Evolutionary conservation across 2,113 vertebrate species (phyloP).

Genomic region (Brachyhypopomus gauderio): DNA sequence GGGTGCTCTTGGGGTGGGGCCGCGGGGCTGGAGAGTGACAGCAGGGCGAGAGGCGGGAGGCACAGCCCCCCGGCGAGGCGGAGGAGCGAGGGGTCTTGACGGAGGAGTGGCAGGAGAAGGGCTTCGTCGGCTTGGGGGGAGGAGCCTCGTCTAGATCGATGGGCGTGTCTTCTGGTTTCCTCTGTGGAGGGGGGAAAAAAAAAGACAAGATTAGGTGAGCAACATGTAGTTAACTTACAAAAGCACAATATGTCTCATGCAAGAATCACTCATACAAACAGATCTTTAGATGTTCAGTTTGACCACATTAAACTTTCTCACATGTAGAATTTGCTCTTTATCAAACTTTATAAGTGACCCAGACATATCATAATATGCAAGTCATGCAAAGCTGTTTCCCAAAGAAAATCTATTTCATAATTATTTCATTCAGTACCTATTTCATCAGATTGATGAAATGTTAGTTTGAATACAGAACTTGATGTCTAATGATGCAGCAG

Average conservation of each 20-base stretch:
- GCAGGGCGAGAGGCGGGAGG: conserved; percentile 84
- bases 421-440: no score
- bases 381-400: no score
- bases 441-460: no score
- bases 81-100: conserved; percentile 70
- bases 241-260: background rate
- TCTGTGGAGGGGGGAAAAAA: conserved; percentile 65
- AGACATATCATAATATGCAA: no score
- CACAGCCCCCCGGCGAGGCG: conserved; percentile 73
- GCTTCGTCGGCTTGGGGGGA: conserved; percentile 83
- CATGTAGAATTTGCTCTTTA: background rate
- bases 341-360: no score
- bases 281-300: no score
- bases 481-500: no score
- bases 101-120: conserved; percentile 83
- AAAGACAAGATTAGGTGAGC: background rate
- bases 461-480: no score
- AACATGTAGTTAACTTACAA: conserved; percentile 24
- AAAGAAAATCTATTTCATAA: no score
- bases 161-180: conserved; percentile 83
- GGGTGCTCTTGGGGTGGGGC: conserved; percentile 76
- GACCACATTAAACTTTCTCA: no score
- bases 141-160: conserved; percentile 77
- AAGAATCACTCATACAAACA: no score
- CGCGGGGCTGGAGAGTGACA: conserved; percentile 83